Base-by-base conservation (phyloP, 2,113 vertebrate genomes). In the Salvator merianae region DNA sequence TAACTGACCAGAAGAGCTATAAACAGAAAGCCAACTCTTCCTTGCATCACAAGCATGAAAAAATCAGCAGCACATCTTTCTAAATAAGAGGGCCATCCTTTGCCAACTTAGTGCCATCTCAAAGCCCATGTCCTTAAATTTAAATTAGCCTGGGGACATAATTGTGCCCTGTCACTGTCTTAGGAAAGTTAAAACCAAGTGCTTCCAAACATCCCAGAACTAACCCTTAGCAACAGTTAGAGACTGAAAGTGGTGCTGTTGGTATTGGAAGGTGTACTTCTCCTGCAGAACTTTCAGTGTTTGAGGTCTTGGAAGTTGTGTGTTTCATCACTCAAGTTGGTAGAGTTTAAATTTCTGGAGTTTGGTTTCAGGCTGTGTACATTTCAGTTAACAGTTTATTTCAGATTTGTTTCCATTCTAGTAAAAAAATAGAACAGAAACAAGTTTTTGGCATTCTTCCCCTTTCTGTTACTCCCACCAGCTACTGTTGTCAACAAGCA, bases 391-490 rank as follows among this genome's bases (percentile, higher is more conserved):
- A 63, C 55, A 4, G 12, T 59, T 70, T 71, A n/a, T 74, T 74
- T 82, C 62, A 77, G 55, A 59, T 84, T 70, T 71, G 32, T 65
- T 38, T 72, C 77, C 47, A 47, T 85, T 63, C 69, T 63, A 63
- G 38, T 85, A 79, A 79, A 68, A 71, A 36, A 47, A 28, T 30
- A 47, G 76, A 63, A 79, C 38, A 50, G 83, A 79, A 84, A 24
- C 69, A 24, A 13, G 24, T 79, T 79, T 72, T 22, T 79, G 76
- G 55, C 77, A 73, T 63, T 78, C 47, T n/a, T 16, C 68, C 68
- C 13, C 14, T 34, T 69, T 16, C 16, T 40, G 69, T 18, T 16
- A 2, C 24, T 30, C 66, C 30, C 20, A 2, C 26, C 36, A 65
- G 47, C 68, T 47, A 72, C 62, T 20, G 12, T 71, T 79, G 40